A percentile compares a stretch with the other conserved stretches of the same genome.
Conservation (phyloP, 2,797 vertebrate species). For the Taenioides sp. region DNA sequence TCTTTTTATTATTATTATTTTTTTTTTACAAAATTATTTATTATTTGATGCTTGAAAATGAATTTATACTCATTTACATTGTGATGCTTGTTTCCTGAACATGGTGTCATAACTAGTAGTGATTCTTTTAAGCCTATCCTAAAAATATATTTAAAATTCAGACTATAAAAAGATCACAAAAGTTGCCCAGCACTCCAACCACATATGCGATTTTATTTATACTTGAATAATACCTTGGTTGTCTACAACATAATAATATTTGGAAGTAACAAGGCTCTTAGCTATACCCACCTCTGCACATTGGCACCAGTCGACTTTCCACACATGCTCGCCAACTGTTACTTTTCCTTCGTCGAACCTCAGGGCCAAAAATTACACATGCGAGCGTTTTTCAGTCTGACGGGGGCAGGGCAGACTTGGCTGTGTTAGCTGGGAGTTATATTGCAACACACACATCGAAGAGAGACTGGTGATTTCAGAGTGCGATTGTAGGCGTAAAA, state of each 20-base stretch:
- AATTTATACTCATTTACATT: no score
- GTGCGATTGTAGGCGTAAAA: conserved; percentile 55
- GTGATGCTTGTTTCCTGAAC: no score
- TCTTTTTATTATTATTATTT: no score
- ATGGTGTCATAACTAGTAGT: no score
- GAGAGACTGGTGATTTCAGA: conserved; percentile 65
- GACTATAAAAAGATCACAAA: no score
- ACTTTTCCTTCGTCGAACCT: conserved; percentile 63
- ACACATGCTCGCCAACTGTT: conserved; percentile 74
- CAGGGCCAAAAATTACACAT: conserved; percentile 69
- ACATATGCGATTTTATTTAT: no score
- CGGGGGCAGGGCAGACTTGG: conserved; percentile 71
- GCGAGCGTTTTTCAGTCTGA: conserved; percentile 69
- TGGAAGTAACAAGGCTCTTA: neutral
- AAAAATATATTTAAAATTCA: neutral
- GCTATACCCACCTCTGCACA: conserved; percentile 1
- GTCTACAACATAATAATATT: neutral
- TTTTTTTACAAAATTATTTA: no score
- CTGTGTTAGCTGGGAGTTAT: conserved; percentile 61
- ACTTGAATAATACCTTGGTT: neutral
- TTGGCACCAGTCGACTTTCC: conserved; percentile 55
- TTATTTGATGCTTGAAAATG: no score
- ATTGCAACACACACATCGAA: conserved; percentile 53
- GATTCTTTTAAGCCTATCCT: neutral
- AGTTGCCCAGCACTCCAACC: no score